Evolutionary conservation across 2,797 vertebrate genomes (phyloP).

Genomic region (Fundulus diaphanus): DNA sequence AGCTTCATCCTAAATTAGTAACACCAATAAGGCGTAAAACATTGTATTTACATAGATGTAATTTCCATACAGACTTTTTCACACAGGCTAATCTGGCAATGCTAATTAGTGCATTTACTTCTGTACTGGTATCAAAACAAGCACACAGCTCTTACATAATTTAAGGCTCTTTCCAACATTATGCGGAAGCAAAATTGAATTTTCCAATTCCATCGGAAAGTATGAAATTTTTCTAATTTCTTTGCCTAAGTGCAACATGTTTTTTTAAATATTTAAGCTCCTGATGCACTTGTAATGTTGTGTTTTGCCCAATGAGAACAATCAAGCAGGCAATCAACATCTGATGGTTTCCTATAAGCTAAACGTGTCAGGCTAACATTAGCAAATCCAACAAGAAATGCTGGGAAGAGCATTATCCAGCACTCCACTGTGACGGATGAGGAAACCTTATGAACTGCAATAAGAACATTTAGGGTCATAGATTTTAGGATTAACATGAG

Average conservation of each 20-base stretch:
- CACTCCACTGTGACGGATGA: neutral
- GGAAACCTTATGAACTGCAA: neutral
- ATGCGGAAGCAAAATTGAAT: conserved; percentile 56
- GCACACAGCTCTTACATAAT: conserved; percentile 59
- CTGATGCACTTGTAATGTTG: conserved; percentile 67
- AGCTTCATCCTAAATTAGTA: neutral
- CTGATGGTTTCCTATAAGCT: neutral
- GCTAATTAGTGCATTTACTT: neutral
- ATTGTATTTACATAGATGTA: too few species aligned
- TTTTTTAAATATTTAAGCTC: conserved; percentile 74
- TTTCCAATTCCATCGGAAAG: conserved; percentile 57
- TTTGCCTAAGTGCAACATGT: conserved; percentile 64
- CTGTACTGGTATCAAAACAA: conserved; percentile 16
- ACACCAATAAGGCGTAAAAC: neutral
- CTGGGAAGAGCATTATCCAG: neutral
- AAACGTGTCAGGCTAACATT: conserved; percentile 1
- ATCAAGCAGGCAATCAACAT: conserved; percentile 54
- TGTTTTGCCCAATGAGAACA: conserved; percentile 32
- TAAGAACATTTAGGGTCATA: neutral
- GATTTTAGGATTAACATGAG: conserved; percentile 22
- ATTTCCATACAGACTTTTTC: neutral
- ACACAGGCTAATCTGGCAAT: neutral
- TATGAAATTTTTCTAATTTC: conserved; percentile 74
- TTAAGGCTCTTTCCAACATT: conserved; percentile 54
- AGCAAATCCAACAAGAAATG: conserved; percentile 8